phyloP scores from a whole-genome alignment of 2,113 vertebrate genomes.

The Poecile atricapillus region DNA sequence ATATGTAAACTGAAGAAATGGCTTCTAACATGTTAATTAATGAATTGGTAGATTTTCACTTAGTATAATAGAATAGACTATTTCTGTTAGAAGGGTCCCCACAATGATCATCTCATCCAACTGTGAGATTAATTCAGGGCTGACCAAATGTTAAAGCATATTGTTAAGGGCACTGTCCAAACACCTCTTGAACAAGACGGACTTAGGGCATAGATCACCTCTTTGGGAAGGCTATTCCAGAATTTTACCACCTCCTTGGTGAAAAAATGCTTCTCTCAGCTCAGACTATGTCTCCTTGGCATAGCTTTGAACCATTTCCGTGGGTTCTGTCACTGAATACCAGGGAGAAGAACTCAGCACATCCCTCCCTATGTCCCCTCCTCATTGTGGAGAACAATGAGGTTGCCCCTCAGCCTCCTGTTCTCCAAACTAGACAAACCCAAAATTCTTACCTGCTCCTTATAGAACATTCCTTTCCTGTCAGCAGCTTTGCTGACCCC shows the following conservation, averaged over 20 bases:
- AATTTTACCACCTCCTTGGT: background rate
- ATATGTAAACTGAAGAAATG: background rate
- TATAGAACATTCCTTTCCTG: background rate
- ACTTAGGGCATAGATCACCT: background rate
- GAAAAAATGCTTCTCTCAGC: background rate
- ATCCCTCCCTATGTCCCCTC: too few relatives aligned
- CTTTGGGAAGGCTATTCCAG: background rate
- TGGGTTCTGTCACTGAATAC: background rate
- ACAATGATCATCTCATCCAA: background rate
- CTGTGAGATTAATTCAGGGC: background rate
- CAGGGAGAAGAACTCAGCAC: background rate
- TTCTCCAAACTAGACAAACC: background rate
- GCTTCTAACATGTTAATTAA: background rate
- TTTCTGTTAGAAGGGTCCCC: background rate
- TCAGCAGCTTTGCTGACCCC: background rate
- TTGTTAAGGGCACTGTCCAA: background rate
- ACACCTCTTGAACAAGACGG: background rate
- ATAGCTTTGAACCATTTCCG: background rate
- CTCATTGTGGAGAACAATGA: background rate
- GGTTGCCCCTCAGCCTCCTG: fast-evolving
- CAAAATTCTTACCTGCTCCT: background rate
- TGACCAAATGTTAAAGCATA: background rate
- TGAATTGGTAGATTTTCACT: background rate
- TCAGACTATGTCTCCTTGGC: background rate
- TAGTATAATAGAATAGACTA: background rate